Evolutionary conservation across 2,888 invertebrate species (phyloP).

Genomic region (Ypsolopha sequella): DNA sequence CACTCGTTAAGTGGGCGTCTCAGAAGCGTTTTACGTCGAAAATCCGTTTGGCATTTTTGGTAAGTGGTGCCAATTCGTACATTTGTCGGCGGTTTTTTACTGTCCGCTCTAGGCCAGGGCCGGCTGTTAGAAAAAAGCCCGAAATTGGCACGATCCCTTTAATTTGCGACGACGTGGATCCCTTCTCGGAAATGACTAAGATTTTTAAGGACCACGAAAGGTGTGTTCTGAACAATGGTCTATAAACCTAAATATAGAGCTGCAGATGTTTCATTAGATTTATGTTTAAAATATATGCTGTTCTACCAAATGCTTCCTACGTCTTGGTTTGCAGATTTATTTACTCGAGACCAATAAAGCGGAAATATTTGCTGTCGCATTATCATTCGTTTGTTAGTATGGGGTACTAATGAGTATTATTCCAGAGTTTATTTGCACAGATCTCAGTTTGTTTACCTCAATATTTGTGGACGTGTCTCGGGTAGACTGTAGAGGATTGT

Average conservation of each 20-base stretch:
- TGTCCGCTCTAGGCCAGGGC: slow-evolving; percentile 15
- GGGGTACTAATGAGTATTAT: slow-evolving; percentile 13
- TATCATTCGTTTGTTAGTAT: background rate
- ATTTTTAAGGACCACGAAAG: background rate
- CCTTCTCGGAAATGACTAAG: slow-evolving; percentile 13
- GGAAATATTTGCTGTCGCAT: background rate
- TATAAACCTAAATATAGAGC: too few species aligned
- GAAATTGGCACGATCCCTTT: slow-evolving; percentile 19
- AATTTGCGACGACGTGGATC: slow-evolving; percentile 15
- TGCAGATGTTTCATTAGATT: too few species aligned
- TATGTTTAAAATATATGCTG: background rate
- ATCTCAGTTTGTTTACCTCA: slow-evolving; percentile 19
- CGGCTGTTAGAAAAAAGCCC: slow-evolving; percentile 6
- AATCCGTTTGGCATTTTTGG: slow-evolving; percentile 30
- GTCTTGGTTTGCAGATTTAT: too few species aligned
- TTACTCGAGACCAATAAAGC: background rate
- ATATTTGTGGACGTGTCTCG: slow-evolving; percentile 42
- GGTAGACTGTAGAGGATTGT: slow-evolving; percentile 12
- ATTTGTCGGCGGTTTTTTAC: slow-evolving; percentile 14
- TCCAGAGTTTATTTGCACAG: slow-evolving; percentile 23
- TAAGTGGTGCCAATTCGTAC: slow-evolving; percentile 34
- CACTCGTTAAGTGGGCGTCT: slow-evolving; percentile 40
- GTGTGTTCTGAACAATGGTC: slow-evolving; percentile 1
- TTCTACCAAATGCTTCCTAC: too few species aligned
- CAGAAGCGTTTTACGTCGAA: slow-evolving; percentile 23